Percentiles rank a stretch among this genome's conserved stretches.
Conservation (phyloP, 2,113 vertebrate genomes). For the Cervus canadensis region DNA sequence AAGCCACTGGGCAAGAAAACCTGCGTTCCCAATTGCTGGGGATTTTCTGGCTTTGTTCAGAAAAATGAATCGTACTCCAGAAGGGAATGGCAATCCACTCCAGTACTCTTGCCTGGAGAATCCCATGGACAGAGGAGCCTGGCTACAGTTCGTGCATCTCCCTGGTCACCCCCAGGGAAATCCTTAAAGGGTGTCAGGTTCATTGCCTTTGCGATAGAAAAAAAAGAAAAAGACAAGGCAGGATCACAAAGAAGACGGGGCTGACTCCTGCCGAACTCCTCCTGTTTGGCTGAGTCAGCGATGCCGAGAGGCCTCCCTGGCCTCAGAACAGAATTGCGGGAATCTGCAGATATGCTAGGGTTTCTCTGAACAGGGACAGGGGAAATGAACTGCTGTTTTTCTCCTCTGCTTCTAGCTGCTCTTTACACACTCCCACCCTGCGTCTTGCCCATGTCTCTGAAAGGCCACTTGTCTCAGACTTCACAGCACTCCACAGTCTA, state of each 20-base stretch:
- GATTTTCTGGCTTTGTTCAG: not conserved
- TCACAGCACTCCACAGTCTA: not conserved
- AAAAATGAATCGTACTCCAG: not conserved
- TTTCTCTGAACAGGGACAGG: not conserved
- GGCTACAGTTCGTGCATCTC: not conserved
- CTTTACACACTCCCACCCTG: not conserved
- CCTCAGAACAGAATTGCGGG: not conserved
- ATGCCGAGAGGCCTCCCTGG: not conserved
- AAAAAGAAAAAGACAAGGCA: not conserved
- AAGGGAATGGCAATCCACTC: not conserved
- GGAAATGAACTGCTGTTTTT: not conserved
- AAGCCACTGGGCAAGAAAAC: accelerated
- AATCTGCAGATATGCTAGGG: not conserved
- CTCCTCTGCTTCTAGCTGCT: not conserved
- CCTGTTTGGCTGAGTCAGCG: constrained; percentile 21
- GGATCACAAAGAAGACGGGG: not conserved
- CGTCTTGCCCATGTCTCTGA: not conserved
- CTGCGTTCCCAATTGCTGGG: not conserved
- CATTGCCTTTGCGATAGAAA: not conserved
- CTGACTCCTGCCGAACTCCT: not conserved
- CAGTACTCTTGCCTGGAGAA: not conserved
- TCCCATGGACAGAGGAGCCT: not conserved
- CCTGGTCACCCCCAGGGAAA: constrained; percentile 49
- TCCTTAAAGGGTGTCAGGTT: not conserved
- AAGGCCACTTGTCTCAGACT: constrained; percentile 23